Evolutionary conservation across 2,113 vertebrate species (phyloP), one percentile per base, ranked within the genome.

Genomic region (Asarcornis scutulata): DNA sequence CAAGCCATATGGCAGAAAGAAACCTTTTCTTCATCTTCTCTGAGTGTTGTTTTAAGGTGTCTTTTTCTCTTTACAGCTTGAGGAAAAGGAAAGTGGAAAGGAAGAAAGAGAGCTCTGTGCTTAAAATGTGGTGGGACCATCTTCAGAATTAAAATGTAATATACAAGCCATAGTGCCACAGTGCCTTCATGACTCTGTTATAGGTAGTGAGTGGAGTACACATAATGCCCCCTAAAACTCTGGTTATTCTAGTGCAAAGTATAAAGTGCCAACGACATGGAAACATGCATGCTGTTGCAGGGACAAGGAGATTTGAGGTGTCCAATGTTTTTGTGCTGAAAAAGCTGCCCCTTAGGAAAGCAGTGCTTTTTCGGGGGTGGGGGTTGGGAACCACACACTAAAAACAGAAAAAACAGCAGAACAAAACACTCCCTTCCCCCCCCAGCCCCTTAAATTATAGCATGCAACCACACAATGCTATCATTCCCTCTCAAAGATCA

Each of bases 201-300:
- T 6, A 38, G 69, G 12, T 9, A 67, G 52, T 32, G 25, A 83
- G 31, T 6, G 7, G 34, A 55, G 16, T 38, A 42, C 29, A 67
- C 4, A 12, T 0, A 64, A 23, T 8, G 6, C n/a, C 34, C 40
- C 22, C 32, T 23, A 62, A 85, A 89, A 53, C 26, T 58, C 9
- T 38, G 7, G 5, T 40, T 81, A 15, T 53, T 86, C 53, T 75
- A 63, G 17, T 78, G 14, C 23, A 31, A 83, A 66, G 13, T 10
- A 56, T 15, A 44, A 84, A 91, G 76, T 2, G 3, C 22, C 36
- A 29, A 15, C 25, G 50, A 17, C 0, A 2, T 12, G 72, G 42
- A 26, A 83, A 11, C 0, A 0, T 48, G 21, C 26, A 10, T n/a
- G 23, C 58, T 1, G 0, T 20, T 50, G 17, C 22, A 68, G 68